A percentile compares a stretch with the other conserved stretches of the same genome.
These are phyloP conservation scores for Ellobium chinense DNA, from an alignment of 2,888 invertebrate species.

Conservation along the genomic window DNA sequence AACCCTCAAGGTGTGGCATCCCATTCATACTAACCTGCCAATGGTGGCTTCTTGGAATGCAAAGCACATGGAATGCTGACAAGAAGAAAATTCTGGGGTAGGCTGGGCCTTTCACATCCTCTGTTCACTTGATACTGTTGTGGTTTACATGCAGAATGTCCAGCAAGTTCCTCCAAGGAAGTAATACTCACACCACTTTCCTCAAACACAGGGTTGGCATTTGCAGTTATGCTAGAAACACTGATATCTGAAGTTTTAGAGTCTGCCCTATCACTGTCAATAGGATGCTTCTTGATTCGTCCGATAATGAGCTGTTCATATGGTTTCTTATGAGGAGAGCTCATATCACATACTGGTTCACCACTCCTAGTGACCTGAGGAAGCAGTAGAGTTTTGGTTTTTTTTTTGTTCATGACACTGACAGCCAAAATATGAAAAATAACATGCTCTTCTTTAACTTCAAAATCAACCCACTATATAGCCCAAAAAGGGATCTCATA, in stretches of 20 bases:
- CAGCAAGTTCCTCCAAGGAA: not conserved
- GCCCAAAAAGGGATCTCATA: too few species aligned
- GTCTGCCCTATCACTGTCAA: not conserved
- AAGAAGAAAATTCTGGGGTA: slow-evolving; percentile 83
- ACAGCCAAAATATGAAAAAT: not conserved
- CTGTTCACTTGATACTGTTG: too few species aligned
- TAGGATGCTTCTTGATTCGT: slow-evolving; percentile 3
- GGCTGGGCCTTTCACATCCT: not conserved
- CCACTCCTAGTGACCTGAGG: slow-evolving; percentile 85
- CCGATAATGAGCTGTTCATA: slow-evolving; percentile 90
- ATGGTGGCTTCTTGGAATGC: slow-evolving; percentile 97
- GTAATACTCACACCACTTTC: too few species aligned
- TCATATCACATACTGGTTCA: slow-evolving; percentile 85
- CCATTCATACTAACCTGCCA: slow-evolving; percentile 82
- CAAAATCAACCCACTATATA: not conserved
- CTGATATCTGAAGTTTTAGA: not conserved
- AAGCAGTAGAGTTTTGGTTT: not conserved
- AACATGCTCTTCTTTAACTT: too few species aligned
- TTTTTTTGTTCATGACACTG: not conserved
- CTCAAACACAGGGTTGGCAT: too few species aligned
- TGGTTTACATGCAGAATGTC: too few species aligned
- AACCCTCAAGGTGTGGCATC: too few species aligned
- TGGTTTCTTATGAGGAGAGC: slow-evolving; percentile 88
- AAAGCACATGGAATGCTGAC: slow-evolving; percentile 93
- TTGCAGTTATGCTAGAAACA: too few species aligned